A percentile compares a stretch with the other conserved stretches of the same genome.
Evolutionary conservation across 2,113 vertebrate species (phyloP).

Genomic region (Alethe castanea): DNA sequence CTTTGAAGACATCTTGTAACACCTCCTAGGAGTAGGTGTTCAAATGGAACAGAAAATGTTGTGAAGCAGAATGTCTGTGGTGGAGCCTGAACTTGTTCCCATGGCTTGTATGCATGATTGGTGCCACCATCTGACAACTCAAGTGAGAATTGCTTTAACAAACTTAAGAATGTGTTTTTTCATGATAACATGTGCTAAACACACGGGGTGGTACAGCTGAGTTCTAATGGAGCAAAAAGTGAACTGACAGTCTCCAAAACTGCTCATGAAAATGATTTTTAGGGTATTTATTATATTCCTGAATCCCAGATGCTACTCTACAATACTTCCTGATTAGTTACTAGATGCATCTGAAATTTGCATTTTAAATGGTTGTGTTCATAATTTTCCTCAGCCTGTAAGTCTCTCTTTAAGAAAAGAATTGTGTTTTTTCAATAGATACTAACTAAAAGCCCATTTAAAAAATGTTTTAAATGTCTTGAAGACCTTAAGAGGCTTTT

Average conservation of each 20-base stretch:
- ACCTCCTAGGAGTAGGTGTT: conserved; percentile 20
- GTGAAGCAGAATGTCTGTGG: conserved; percentile 3
- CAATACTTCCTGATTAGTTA: conserved; percentile 29
- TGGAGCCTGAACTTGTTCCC: conserved; percentile 28
- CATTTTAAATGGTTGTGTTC: conserved; percentile 37
- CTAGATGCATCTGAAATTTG: conserved; percentile 7
- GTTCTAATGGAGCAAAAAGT: conserved; percentile 5
- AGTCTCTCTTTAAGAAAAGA: background rate
- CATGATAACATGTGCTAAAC: conserved; percentile 1
- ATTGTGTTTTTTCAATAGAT: background rate
- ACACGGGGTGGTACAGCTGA: background rate
- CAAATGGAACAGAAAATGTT: background rate
- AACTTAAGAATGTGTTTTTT: conserved; percentile 18
- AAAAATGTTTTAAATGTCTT: background rate
- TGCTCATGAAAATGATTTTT: conserved; percentile 30
- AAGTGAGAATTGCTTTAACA: conserved; percentile 39
- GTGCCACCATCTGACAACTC: conserved; percentile 50
- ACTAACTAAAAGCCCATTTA: background rate
- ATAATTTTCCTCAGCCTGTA: background rate
- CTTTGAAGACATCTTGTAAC: conserved; percentile 22
- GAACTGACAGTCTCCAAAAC: background rate
- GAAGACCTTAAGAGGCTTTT: background rate
- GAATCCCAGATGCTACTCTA: conserved; percentile 16
- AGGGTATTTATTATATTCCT: conserved; percentile 2
- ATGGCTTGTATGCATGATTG: conserved; percentile 2